Conservation (phyloP, 2,797 vertebrate genomes). For the Anableps anableps region DNA sequence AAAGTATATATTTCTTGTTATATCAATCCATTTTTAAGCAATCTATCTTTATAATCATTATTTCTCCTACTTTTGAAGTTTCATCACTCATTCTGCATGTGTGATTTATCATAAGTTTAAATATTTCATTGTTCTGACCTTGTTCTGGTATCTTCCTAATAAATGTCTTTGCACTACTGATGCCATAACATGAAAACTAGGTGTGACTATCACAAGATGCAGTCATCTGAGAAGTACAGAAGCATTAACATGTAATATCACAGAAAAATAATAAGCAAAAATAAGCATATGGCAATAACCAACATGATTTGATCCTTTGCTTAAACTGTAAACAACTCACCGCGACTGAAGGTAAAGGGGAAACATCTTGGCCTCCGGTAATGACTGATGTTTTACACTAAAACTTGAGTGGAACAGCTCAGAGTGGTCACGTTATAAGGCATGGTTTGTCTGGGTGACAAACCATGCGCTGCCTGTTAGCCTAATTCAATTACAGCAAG, state of each 20-base stretch:
- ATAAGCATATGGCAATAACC: neutral
- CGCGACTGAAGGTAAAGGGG: slow-evolving; percentile 81
- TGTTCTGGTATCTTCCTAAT: slow-evolving; percentile 13
- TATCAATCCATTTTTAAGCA: neutral
- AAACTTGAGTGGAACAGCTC: slow-evolving; percentile 46
- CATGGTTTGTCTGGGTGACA: slow-evolving; percentile 80
- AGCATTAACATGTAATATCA: neutral
- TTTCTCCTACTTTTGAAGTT: neutral
- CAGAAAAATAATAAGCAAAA: slow-evolving; percentile 1
- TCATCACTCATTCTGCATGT: neutral
- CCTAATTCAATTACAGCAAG: slow-evolving; percentile 76
- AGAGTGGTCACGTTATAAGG: slow-evolving; percentile 75
- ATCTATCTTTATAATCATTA: neutral
- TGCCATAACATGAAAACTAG: slow-evolving; percentile 7
- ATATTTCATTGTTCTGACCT: neutral
- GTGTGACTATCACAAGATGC: neutral
- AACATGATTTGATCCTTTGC: neutral
- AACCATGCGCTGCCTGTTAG: slow-evolving; percentile 83
- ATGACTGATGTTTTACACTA: slow-evolving; percentile 56
- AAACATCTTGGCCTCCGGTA: slow-evolving; percentile 77
- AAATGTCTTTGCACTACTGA: slow-evolving; percentile 1
- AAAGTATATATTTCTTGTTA: neutral
- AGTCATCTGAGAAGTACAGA: neutral
- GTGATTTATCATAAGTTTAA: neutral
- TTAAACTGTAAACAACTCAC: slow-evolving; percentile 71